phyloP scores from a whole-genome alignment of 2,113 vertebrate species.

The Capreolus pygargus region DNA sequence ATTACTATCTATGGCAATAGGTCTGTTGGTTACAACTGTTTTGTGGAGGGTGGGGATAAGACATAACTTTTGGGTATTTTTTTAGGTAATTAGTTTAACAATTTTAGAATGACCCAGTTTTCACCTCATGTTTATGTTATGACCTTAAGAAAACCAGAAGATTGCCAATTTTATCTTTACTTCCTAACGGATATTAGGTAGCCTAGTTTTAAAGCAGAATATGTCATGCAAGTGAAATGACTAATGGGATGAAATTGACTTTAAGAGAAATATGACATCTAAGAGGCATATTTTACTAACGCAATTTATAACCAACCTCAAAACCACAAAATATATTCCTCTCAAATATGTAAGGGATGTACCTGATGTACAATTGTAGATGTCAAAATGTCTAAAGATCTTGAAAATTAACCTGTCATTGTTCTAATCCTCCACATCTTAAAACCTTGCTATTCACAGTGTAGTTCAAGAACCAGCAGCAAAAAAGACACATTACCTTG shows the following conservation, averaged over 20 bases:
- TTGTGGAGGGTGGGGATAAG: background rate
- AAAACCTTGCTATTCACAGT: background rate
- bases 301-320: background rate
- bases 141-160: background rate
- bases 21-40: background rate
- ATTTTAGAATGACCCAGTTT: background rate
- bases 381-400: background rate
- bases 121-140: background rate
- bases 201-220: background rate
- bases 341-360: background rate
- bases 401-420: background rate
- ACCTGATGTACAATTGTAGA: background rate
- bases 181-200: background rate
- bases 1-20: background rate
- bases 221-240: background rate
- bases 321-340: background rate
- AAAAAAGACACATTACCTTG: rapidly evolving
- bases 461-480: background rate
- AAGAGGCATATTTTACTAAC: background rate
- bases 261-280: background rate
- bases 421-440: background rate
- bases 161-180: background rate
- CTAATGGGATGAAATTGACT: background rate
- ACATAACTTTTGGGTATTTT: background rate
- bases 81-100: background rate